These are phyloP conservation scores for Ypsolopha sequella DNA, from an alignment of 2,888 invertebrate genomes.

Conservation along the genomic window DNA sequence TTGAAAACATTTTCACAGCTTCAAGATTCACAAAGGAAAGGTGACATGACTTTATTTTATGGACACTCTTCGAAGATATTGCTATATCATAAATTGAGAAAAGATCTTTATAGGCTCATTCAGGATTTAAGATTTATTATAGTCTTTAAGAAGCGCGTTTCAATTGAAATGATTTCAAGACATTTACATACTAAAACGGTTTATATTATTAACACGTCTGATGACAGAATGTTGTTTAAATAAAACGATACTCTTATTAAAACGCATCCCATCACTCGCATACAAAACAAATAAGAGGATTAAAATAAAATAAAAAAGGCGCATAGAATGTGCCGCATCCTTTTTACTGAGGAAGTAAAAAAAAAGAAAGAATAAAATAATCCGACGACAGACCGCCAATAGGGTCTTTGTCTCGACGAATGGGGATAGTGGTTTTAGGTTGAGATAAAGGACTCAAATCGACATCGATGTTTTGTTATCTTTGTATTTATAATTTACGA, in stretches of 20 bases:
- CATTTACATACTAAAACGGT: not conserved
- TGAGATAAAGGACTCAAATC: slow-evolving; percentile 2
- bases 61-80: not conserved
- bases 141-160: not conserved
- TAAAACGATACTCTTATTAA: not conserved
- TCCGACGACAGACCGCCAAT: slow-evolving; percentile 42
- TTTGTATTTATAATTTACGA: too few relatives aligned
- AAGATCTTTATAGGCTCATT: not conserved
- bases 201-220: not conserved
- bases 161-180: not conserved
- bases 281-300: slow-evolving; percentile 20
- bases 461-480: slow-evolving; percentile 9
- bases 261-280: slow-evolving; percentile 7
- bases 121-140: not conserved
- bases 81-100: not conserved
- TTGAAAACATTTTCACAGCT: not conserved
- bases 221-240: not conserved
- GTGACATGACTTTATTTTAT: not conserved
- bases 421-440: slow-evolving; percentile 24
- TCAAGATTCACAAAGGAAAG: not conserved
- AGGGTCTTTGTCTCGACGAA: slow-evolving; percentile 39
- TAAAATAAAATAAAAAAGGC: slow-evolving; percentile 36
- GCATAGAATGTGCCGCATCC: slow-evolving; percentile 47
- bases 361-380: slow-evolving; percentile 31
- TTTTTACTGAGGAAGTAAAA: slow-evolving; percentile 44